A percentile compares a stretch with the other conserved stretches of the same genome.
Conservation (phyloP, 2,113 vertebrate genomes). For the Platysternon megacephalum region DNA sequence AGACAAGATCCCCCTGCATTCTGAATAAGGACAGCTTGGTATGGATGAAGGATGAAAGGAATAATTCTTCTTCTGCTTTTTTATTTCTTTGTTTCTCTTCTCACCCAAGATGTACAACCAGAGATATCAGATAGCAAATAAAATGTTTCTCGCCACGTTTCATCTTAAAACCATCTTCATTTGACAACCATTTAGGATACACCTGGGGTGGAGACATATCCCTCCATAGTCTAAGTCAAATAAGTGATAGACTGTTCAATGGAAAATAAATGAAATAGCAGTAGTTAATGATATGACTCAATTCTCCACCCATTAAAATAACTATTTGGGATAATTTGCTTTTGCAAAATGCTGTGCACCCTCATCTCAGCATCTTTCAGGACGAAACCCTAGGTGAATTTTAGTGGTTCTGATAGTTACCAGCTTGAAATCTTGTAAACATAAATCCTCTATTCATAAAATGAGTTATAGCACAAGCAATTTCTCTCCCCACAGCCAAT, state of each 20-base stretch:
- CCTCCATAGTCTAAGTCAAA: neutral
- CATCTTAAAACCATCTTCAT: neutral
- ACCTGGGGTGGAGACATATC: neutral
- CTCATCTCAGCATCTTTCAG: neutral
- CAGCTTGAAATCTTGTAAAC: neutral
- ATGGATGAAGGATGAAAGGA: neutral
- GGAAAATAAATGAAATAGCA: neutral
- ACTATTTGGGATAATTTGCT: neutral
- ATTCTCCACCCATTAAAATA: neutral
- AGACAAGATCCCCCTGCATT: neutral
- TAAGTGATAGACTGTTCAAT: neutral
- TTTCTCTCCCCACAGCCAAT: neutral
- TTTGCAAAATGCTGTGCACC: neutral
- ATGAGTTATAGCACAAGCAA: fast-evolving
- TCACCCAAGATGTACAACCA: neutral
- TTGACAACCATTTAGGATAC: neutral
- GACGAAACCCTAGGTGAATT: neutral
- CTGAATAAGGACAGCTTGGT: neutral
- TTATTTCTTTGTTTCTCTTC: neutral
- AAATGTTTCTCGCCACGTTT: neutral
- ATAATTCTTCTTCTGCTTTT: neutral
- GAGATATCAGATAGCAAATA: fast-evolving
- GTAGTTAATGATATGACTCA: neutral
- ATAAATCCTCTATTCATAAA: fast-evolving
- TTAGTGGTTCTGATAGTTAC: neutral